These are phyloP conservation scores for Dreissena rostriformis DNA, from an alignment of 1,140 invertebrate species.

Conservation along the genomic window DNA sequence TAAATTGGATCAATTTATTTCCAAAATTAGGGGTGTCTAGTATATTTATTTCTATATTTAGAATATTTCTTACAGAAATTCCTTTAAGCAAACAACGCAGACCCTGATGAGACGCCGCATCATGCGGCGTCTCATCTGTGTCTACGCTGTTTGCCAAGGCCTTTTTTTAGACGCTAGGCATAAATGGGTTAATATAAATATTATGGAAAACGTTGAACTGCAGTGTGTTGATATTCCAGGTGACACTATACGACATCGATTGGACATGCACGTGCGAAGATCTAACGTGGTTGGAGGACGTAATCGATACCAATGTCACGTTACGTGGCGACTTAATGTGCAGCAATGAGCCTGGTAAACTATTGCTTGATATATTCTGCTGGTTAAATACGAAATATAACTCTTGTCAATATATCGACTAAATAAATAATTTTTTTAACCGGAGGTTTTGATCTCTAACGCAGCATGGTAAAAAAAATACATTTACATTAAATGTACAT, in stretches of 20 bases:
- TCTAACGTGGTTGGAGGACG: not conserved
- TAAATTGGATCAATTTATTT: too few relatives aligned
- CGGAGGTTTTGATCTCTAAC: not conserved
- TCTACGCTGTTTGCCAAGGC: too few relatives aligned
- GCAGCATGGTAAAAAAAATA: not conserved
- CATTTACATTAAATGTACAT: not conserved
- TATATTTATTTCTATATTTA: too few relatives aligned
- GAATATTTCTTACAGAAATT: too few relatives aligned
- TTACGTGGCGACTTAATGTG: constrained; percentile 15
- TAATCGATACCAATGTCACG: not conserved
- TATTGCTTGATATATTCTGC: not conserved
- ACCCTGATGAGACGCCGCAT: too few relatives aligned
- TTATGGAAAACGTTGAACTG: too few relatives aligned
- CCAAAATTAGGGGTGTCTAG: too few relatives aligned
- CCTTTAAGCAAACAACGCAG: too few relatives aligned
- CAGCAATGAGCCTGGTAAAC: constrained; percentile 11
- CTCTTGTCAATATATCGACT: not conserved
- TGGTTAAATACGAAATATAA: not conserved
- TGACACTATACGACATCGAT: constrained; percentile 23
- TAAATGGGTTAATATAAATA: too few relatives aligned
- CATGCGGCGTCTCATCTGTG: too few relatives aligned
- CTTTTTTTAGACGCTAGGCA: too few relatives aligned
- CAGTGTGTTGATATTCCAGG: too few relatives aligned
- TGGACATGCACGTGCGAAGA: constrained; percentile 41
- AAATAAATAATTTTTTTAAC: not conserved